Conservation (phyloP, 2,888 invertebrate species). For the Polyommatus icarus region DNA sequence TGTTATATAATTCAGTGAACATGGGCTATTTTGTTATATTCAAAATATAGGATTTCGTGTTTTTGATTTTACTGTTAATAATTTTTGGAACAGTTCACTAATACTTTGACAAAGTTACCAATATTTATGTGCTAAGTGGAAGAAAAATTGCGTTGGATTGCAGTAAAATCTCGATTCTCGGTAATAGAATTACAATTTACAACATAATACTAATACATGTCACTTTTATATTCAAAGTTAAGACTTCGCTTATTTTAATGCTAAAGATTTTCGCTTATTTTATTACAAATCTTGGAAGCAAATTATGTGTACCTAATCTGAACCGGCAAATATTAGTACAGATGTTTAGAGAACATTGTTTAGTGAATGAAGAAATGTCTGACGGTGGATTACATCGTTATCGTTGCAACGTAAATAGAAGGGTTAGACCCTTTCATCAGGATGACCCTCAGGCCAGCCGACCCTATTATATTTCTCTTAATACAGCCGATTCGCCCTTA, state of each 20-base stretch:
- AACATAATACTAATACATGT: too few species aligned
- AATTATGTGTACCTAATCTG: too few species aligned
- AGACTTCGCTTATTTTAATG: too few species aligned
- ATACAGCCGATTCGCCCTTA: not conserved
- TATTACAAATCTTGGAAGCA: too few species aligned
- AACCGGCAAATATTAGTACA: not conserved
- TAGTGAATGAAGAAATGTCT: not conserved
- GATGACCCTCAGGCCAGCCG: not conserved
- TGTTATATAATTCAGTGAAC: constrained; percentile 28
- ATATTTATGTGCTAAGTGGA: not conserved
- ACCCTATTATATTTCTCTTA: not conserved
- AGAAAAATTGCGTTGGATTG: too few species aligned
- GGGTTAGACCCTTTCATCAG: constrained; percentile 15
- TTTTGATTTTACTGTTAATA: not conserved
- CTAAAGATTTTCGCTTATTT: too few species aligned
- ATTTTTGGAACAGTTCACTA: not conserved
- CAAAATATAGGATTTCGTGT: not conserved
- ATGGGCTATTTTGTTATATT: not conserved
- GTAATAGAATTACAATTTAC: too few species aligned
- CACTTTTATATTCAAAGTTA: too few species aligned
- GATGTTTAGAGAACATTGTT: not conserved
- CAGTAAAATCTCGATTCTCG: too few species aligned
- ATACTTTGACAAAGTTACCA: not conserved
- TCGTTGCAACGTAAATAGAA: constrained; percentile 16
- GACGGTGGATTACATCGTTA: not conserved